Percentiles rank a stretch among this genome's conserved stretches.
phyloP scores from a whole-genome alignment of 2,113 vertebrate genomes.

The Tragelaphus scriptus region DNA sequence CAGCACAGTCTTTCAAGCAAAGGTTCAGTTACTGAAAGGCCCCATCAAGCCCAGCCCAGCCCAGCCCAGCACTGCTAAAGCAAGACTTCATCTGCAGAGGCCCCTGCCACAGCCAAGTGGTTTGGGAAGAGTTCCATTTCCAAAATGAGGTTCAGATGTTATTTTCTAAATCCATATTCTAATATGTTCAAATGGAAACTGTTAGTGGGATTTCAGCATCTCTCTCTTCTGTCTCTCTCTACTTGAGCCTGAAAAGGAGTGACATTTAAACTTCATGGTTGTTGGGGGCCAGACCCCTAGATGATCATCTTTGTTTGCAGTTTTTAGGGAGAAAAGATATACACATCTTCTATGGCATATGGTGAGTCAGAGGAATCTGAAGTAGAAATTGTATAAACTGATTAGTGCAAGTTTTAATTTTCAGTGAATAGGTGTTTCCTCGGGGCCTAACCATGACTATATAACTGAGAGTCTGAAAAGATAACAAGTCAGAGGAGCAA shows the following conservation, averaged over 20 bases:
- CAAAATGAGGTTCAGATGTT: constrained; percentile 63
- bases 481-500: background rate
- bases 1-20: background rate
- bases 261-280: background rate
- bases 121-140: constrained; percentile 42
- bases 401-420: background rate
- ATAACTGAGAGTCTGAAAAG: background rate
- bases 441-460: background rate
- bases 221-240: background rate
- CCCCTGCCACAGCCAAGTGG: background rate
- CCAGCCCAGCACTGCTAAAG: background rate
- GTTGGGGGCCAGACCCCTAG: background rate
- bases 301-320: background rate
- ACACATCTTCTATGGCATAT: background rate
- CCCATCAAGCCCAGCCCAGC: background rate
- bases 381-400: background rate
- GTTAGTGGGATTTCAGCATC: background rate
- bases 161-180: constrained; percentile 25
- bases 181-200: background rate
- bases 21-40: background rate
- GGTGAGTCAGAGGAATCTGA: background rate
- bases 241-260: background rate
- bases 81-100: background rate
- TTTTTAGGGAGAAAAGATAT: background rate
- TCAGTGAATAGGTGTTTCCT: background rate